These are phyloP conservation scores for Lithophane socia DNA, from an alignment of 2,888 invertebrate genomes.

Conservation along the genomic window DNA sequence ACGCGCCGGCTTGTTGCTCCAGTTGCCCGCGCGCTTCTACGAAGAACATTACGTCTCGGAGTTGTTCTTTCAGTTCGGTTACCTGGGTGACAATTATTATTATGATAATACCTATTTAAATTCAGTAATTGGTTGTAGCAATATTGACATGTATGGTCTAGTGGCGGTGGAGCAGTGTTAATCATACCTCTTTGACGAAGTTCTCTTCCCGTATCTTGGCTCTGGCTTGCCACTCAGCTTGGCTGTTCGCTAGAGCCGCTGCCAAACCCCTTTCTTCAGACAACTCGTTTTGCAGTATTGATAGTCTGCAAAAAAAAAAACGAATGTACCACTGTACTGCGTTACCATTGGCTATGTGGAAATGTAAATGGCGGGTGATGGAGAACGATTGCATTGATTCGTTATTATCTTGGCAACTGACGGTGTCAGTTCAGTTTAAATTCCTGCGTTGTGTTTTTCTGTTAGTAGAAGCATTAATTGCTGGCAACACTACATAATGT, in stretches of 20 bases:
- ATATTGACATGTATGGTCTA: too few relatives aligned
- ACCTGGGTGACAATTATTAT: constrained; percentile 79
- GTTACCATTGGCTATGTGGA: too few relatives aligned
- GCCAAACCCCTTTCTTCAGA: constrained; percentile 96
- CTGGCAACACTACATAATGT: too few relatives aligned
- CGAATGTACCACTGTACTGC: too few relatives aligned
- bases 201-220: constrained; percentile 75
- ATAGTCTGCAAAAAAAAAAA: constrained; percentile 85
- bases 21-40: constrained; percentile 94
- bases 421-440: too few relatives aligned
- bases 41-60: constrained; percentile 99
- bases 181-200: constrained; percentile 75
- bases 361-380: too few relatives aligned
- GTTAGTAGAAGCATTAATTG: too few relatives aligned
- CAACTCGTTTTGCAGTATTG: constrained; percentile 92
- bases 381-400: too few relatives aligned
- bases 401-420: too few relatives aligned
- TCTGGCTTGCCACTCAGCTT: constrained; percentile 83
- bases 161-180: too few relatives aligned
- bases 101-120: not conserved
- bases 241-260: constrained; percentile 80
- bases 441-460: too few relatives aligned
- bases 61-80: constrained; percentile 96
- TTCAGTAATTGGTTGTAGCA: too few relatives aligned
- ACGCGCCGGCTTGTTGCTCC: constrained; percentile 68